These are phyloP conservation scores for Tichodroma muraria DNA, from an alignment of 2,113 vertebrate species.

Conservation along the genomic window DNA sequence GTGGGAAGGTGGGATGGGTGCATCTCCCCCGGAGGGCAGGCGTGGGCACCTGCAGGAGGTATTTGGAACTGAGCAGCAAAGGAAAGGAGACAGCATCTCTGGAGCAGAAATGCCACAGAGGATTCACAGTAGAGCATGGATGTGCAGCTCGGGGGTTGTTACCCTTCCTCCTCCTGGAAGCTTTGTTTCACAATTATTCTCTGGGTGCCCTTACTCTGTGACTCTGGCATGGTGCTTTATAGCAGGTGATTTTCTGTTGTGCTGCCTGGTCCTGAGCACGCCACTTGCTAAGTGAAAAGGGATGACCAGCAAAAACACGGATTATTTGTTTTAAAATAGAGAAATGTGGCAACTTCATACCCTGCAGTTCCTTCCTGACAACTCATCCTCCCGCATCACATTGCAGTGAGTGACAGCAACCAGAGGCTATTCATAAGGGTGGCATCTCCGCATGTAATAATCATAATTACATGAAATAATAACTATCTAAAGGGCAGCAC, in stretches of 20 bases:
- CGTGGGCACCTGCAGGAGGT: not conserved
- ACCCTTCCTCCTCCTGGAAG: not conserved
- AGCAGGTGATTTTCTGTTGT: not conserved
- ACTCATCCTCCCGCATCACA: constrained; percentile 28
- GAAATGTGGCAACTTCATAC: not conserved
- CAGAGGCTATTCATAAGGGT: constrained; percentile 68
- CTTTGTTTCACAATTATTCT: not conserved
- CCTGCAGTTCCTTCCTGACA: constrained; percentile 32
- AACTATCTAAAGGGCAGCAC: constrained; percentile 70
- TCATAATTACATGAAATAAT: constrained; percentile 77
- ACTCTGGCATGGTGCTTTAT: not conserved
- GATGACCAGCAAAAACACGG: not conserved
- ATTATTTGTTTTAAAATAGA: not conserved
- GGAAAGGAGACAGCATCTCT: not conserved
- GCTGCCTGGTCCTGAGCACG: not conserved
- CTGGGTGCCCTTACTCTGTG: not conserved
- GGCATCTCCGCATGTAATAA: constrained; percentile 72
- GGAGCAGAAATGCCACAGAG: not conserved
- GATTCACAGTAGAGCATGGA: not conserved
- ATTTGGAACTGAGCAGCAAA: not conserved
- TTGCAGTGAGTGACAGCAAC: constrained; percentile 71
- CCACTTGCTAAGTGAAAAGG: not conserved
- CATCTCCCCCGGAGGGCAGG: not conserved
- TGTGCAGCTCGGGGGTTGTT: not conserved
- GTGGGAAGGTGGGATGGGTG: not conserved